Evolutionary conservation across 2,888 invertebrate species (phyloP).

Genomic region (Adelphocoris suturalis): DNA sequence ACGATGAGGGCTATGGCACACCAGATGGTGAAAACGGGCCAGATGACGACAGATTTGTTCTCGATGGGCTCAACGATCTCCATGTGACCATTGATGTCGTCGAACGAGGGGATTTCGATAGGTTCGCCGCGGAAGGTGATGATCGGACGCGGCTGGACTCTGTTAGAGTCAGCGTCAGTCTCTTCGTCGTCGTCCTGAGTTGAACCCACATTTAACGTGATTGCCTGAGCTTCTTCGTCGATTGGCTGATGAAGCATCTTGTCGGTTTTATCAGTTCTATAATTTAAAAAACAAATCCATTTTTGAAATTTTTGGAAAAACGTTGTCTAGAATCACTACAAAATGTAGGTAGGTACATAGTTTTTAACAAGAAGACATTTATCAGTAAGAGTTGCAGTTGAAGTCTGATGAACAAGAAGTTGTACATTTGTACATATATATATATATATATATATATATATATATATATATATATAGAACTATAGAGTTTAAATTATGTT

Average conservation of each 20-base stretch:
- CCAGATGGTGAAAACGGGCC: constrained; percentile 66
- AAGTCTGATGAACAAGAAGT: too few species aligned
- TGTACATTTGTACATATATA: too few species aligned
- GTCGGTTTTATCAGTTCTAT: constrained; percentile 28
- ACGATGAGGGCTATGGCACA: constrained; percentile 62
- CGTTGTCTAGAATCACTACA: too few species aligned
- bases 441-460: too few species aligned
- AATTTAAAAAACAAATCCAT: too few species aligned
- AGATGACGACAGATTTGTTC: constrained; percentile 55
- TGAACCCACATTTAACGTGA: neutral
- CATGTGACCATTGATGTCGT: constrained; percentile 41
- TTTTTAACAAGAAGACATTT: too few species aligned
- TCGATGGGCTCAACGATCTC: constrained; percentile 64
- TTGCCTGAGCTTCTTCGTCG: constrained; percentile 16
- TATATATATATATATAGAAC: too few species aligned
- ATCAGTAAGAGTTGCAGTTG: too few species aligned
- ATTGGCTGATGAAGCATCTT: constrained; percentile 45
- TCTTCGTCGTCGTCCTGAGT: neutral
- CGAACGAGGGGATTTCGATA: constrained; percentile 54
- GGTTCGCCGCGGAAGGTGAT: constrained; percentile 54
- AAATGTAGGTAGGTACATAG: too few species aligned
- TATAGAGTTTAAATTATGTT: too few species aligned
- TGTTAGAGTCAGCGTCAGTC: neutral
- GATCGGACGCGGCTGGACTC: constrained; percentile 43
- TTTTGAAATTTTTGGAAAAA: too few species aligned